Evolutionary conservation across 2,113 vertebrate species (phyloP).

Genomic region (chimpanzee (Pan troglodytes)): NHGRI_mPanTro3-v2.1_pri NC_086015.1:176483001-176483500

Average conservation of each 20-base stretch:
- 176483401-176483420: background rate
- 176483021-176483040: background rate
- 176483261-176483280: background rate
- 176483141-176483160: background rate
- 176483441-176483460: background rate
- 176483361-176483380: background rate
- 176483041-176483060: too few species aligned
- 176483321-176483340: too few species aligned
- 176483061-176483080: too few species aligned
- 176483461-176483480: background rate
- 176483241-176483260: background rate
- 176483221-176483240: background rate
- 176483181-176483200: background rate
- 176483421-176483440: background rate
- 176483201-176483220: background rate
- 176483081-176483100: background rate
- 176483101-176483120: background rate
- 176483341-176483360: too few species aligned
- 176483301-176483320: too few species aligned
- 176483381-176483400: background rate
- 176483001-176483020: background rate
- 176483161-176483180: background rate
- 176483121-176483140: background rate
- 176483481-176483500: background rate
- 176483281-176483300: background rate